Base-by-base conservation (phyloP, 1,140 invertebrate genomes). In the Brachionus asplanchnoidis region DNA sequence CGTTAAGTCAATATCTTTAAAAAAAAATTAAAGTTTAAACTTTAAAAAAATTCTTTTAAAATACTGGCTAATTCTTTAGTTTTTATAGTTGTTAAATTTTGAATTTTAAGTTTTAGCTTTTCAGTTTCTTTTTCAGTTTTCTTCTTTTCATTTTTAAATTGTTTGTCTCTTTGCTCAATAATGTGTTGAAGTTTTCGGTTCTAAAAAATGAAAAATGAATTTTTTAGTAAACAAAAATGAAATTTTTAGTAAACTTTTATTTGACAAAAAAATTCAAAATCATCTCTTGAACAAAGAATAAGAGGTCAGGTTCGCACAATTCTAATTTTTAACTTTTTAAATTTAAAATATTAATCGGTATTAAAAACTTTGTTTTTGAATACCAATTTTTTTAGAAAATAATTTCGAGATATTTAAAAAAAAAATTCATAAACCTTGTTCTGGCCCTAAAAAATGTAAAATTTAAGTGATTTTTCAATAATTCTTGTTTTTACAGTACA, bases 51-150 rank as follows among this genome's bases (percentile, higher is more conserved):
- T 20, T 44, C 8, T n/a, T 77, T 14, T 77, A 6, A 60, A 60
- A 23, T 77, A 77, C 73, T 20, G 9, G 73, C 73, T 46, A 77
- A 14, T 36, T 77, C 73, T 50, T 77, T 77, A 32, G 12, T 46
- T 77, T 77, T 77, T 7, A 44, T 23, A 14, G 40, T 77, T 53
- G 73, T 50, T 50, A 77, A 77, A 50, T 7, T 77, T 50, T 77
- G 73, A 77, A 77, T 77, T 53, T 50, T 46, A 26, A 50, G 17
- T 14, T 77, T 77, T 8, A 77, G 42, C 50, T 77, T 77, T 77
- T 77, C 73, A 12, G 32, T 50, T 50, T 77, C 73, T 77, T 77
- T 77, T 77, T 77, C 73, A 9, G 44, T 50, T 46, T 77, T 77
- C 53, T 77, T 77, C 12, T 50, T 46, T 12, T 77, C 73, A 50